These are phyloP conservation scores for Mesaphorura yosii DNA, from an alignment of 1,140 invertebrate species.

Conservation along the genomic window DNA sequence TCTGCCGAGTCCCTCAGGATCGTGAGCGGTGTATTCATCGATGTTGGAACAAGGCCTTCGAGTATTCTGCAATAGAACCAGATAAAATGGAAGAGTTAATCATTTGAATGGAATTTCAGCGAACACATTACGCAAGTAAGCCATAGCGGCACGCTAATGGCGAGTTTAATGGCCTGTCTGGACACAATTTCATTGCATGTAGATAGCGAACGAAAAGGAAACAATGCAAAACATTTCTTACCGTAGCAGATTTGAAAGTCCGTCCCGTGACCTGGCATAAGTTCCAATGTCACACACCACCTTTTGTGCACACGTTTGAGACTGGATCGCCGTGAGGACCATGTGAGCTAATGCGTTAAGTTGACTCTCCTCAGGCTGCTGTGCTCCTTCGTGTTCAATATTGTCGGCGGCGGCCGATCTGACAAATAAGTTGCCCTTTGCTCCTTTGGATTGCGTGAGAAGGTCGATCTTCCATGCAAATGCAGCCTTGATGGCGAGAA, in stretches of 20 bases:
- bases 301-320: conserved; percentile 3
- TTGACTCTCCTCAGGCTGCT: conserved; percentile 5
- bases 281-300: conserved; percentile 1
- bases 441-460: neutral
- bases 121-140: neutral
- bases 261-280: neutral
- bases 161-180: too few relatives aligned
- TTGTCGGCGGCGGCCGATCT: neutral
- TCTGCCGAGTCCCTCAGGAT: conserved; percentile 8
- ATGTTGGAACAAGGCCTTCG: neutral
- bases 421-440: too few relatives aligned
- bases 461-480: conserved; percentile 18
- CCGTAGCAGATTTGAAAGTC: conserved; percentile 2
- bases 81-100: conserved; percentile 1
- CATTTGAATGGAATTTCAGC: neutral
- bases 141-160: neutral
- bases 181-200: too few relatives aligned
- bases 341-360: conserved; percentile 1
- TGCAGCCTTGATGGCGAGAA: conserved; percentile 26
- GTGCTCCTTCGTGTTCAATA: neutral
- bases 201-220: too few relatives aligned
- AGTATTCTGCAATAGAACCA: conserved; percentile 4
- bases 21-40: neutral
- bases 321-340: conserved; percentile 6
- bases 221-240: neutral